Evolutionary conservation across 2,888 invertebrate genomes (phyloP).

Genomic region (Brachyptera risi): DNA sequence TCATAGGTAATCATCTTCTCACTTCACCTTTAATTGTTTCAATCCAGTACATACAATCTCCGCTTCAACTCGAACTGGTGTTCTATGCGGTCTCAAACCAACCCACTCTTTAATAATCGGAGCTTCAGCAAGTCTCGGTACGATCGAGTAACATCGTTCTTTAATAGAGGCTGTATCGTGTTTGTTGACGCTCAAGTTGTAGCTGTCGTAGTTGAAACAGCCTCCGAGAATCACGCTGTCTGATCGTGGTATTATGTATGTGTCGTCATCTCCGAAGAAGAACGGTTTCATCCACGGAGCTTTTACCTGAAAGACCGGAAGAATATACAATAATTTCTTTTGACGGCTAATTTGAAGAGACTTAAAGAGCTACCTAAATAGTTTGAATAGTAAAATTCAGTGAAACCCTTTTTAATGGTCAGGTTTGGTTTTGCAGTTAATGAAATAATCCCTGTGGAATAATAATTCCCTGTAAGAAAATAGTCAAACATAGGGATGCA

Average conservation of each 20-base stretch:
- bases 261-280: constrained; percentile 79
- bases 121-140: constrained; percentile 60
- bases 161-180: constrained; percentile 73
- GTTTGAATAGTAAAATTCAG: too few species aligned
- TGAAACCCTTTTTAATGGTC: too few species aligned
- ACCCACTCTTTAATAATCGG: constrained; percentile 61
- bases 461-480: too few species aligned
- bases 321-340: too few species aligned
- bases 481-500: too few species aligned
- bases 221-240: constrained; percentile 82
- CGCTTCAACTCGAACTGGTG: constrained; percentile 64
- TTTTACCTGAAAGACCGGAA: too few species aligned
- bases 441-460: too few species aligned
- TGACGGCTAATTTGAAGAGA: too few species aligned
- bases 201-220: constrained; percentile 76
- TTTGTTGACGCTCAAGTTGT: constrained; percentile 59
- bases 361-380: too few species aligned
- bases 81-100: constrained; percentile 79
- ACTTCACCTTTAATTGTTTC: constrained; percentile 28
- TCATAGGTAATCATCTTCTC: neutral
- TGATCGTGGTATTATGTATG: constrained; percentile 78
- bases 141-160: constrained; percentile 68
- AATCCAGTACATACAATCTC: constrained; percentile 46
- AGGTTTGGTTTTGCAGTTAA: too few species aligned
- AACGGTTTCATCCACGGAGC: constrained; percentile 90